phyloP scores from a whole-genome alignment of 2,797 vertebrate genomes.

The Leptodactylus fallax region DNA sequence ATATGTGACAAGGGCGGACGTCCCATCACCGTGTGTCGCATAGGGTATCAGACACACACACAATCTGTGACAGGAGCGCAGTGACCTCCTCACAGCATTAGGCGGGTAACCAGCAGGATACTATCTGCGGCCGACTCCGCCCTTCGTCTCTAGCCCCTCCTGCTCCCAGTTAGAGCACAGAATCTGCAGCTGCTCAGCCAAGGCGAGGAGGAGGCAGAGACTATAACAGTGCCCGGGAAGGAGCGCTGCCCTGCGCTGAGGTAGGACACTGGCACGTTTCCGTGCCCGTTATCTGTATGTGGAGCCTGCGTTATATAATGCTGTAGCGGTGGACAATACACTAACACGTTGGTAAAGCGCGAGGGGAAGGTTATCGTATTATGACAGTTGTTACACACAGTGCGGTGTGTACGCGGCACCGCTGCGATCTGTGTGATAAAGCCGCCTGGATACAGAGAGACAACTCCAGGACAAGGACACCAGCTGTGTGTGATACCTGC shows the following conservation, averaged over 20 bases:
- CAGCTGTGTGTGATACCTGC: too few species aligned
- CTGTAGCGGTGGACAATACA: too few species aligned
- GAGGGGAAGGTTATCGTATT: neutral
- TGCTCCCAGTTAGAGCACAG: neutral
- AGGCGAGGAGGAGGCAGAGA: slow-evolving; percentile 4
- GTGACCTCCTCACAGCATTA: neutral
- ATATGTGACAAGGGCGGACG: neutral
- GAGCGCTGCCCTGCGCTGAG: slow-evolving; percentile 16
- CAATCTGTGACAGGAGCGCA: slow-evolving; percentile 12
- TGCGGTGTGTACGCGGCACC: neutral
- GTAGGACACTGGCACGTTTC: neutral
- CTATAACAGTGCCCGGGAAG: slow-evolving; percentile 20
- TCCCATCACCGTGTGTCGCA: neutral
- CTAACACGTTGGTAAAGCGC: too few species aligned
- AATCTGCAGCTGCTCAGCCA: slow-evolving; percentile 32
- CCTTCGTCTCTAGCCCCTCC: slow-evolving; percentile 8
- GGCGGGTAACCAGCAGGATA: slow-evolving; percentile 8
- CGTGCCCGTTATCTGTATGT: neutral
- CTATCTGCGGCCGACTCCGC: neutral
- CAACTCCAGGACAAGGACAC: neutral
- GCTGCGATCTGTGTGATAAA: neutral
- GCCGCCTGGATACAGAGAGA: neutral
- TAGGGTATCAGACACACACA: neutral
- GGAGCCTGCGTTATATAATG: neutral
- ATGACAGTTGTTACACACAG: neutral